Conservation (phyloP, 2,888 invertebrate species). For the Argyresthia goedartella region DNA sequence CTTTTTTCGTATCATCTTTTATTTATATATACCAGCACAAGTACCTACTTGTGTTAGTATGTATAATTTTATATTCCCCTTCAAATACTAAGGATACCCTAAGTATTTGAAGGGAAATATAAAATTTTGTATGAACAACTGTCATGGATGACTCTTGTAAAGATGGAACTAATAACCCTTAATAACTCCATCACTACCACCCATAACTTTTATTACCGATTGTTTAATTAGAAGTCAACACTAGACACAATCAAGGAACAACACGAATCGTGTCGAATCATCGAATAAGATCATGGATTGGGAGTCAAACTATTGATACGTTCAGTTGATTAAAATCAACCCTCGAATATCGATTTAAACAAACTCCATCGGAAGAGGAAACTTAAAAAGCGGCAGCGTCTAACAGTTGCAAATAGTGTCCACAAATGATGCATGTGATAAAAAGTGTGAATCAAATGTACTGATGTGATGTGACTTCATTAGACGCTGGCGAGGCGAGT, state of each 20-base stretch:
- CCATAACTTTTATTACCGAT: too few relatives aligned
- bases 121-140: background rate
- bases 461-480: conserved; percentile 3
- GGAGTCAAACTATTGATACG: too few relatives aligned
- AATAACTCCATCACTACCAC: too few relatives aligned
- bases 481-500: background rate
- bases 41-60: background rate
- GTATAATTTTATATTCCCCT: background rate
- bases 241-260: background rate
- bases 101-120: background rate
- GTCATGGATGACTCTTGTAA: too few relatives aligned
- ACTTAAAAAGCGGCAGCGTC: background rate
- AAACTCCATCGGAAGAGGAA: conserved; percentile 14
- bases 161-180: too few relatives aligned
- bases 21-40: too few relatives aligned
- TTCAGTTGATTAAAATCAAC: too few relatives aligned
- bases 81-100: background rate
- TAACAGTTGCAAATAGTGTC: too few relatives aligned
- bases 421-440: conserved; percentile 9
- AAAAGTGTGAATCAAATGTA: conserved; percentile 3
- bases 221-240: too few relatives aligned
- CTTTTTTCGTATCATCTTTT: too few relatives aligned
- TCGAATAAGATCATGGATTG: too few relatives aligned
- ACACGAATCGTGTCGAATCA: too few relatives aligned
- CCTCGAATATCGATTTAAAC: conserved; percentile 4